Conservation (phyloP, 92 coral and sea anemone genomes). For the Isaurus tuberculatus region DNA sequence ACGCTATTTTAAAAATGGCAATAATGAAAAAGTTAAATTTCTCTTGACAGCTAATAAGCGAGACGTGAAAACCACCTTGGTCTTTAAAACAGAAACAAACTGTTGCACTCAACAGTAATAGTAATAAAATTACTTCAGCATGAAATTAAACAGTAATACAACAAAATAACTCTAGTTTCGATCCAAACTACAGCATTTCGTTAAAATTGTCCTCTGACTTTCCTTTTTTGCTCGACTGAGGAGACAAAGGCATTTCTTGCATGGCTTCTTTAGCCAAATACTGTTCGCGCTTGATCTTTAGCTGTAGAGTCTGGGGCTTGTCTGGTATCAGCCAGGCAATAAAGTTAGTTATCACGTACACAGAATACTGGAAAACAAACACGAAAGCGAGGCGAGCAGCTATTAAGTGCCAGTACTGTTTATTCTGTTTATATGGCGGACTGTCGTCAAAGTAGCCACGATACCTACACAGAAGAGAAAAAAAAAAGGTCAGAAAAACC, state of each 20-base stretch:
- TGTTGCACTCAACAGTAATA: too few species aligned
- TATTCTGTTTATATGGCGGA: slow-evolving; percentile 63
- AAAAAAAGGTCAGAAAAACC: too few species aligned
- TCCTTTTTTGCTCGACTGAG: not conserved
- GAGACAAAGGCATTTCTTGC: slow-evolving; percentile 33
- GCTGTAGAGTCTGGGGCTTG: slow-evolving; percentile 69
- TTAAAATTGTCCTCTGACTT: not conserved
- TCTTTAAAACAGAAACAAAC: too few species aligned
- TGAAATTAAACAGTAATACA: not conserved
- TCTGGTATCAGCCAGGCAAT: slow-evolving; percentile 88
- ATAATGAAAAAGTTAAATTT: too few species aligned
- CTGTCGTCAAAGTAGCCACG: slow-evolving; percentile 74
- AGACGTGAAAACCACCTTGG: too few species aligned
- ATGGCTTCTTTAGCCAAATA: slow-evolving; percentile 63
- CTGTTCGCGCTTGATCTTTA: slow-evolving; percentile 73
- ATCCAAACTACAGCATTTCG: slow-evolving; percentile 35
- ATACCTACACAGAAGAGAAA: too few species aligned
- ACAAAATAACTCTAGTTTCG: not conserved
- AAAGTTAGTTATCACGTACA: slow-evolving; percentile 67
- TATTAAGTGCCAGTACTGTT: slow-evolving; percentile 85
- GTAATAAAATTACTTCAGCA: too few species aligned
- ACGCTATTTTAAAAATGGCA: too few species aligned
- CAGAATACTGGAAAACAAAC: slow-evolving; percentile 81
- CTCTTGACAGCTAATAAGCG: too few species aligned
- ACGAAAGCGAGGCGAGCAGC: slow-evolving; percentile 92